phyloP scores from a whole-genome alignment of 2,888 invertebrate species.

The Biston betularia region DNA sequence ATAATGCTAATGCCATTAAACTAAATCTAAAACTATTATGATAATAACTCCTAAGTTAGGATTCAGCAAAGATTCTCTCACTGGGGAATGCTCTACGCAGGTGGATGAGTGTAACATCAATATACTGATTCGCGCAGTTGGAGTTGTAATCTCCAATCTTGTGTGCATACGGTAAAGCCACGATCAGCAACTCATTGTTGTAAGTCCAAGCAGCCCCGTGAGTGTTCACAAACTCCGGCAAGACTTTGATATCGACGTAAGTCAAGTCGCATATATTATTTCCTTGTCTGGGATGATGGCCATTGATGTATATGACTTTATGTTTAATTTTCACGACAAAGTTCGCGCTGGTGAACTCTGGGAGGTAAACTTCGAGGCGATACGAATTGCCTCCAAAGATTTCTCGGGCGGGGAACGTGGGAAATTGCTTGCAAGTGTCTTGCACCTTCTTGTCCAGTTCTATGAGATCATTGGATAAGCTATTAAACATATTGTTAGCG shows the following conservation, averaged over 20 bases:
- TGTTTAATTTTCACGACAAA: slow-evolving; percentile 35
- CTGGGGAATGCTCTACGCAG: slow-evolving; percentile 27
- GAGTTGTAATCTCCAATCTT: slow-evolving; percentile 7
- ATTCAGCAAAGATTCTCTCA: slow-evolving; percentile 25
- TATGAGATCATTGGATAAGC: slow-evolving; percentile 35
- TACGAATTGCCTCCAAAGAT: slow-evolving; percentile 30
- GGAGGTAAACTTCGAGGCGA: slow-evolving; percentile 22
- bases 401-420: slow-evolving; percentile 23
- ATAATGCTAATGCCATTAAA: neutral
- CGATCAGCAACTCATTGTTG: slow-evolving; percentile 18
- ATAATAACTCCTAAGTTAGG: neutral
- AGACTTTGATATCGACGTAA: slow-evolving; percentile 34
- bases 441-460: slow-evolving; percentile 34
- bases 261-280: slow-evolving; percentile 31
- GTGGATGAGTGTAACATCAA: slow-evolving; percentile 28
- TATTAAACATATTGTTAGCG: slow-evolving; percentile 32
- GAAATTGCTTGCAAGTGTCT: slow-evolving; percentile 42
- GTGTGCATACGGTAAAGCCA: slow-evolving; percentile 33
- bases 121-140: slow-evolving; percentile 19
- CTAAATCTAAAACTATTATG: neutral
- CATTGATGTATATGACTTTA: slow-evolving; percentile 32
- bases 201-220: slow-evolving; percentile 28
- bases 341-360: slow-evolving; percentile 15
- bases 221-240: slow-evolving; percentile 36
- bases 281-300: slow-evolving; percentile 24